phyloP scores from a whole-genome alignment of 2,888 invertebrate species.

The Pseudococcus jackbeardsleyi region DNA sequence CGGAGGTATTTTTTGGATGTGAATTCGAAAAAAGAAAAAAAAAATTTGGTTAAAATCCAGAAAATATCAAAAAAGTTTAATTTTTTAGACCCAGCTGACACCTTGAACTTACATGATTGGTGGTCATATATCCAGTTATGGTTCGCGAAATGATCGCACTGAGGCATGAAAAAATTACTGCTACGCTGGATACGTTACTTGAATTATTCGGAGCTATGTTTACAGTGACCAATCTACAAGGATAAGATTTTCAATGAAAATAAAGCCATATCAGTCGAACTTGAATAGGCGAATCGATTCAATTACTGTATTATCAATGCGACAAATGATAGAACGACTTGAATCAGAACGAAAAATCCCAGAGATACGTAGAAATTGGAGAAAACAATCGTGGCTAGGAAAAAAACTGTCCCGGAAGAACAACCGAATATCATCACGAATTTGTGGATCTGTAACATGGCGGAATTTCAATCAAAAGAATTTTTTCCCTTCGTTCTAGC shows the following conservation, averaged over 20 bases:
- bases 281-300: neutral
- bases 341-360: neutral
- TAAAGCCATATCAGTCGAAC: neutral
- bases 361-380: neutral
- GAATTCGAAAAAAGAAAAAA: too few species aligned
- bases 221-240: neutral
- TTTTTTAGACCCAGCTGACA: too few species aligned
- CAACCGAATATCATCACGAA: neutral
- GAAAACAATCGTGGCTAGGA: neutral
- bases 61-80: too few species aligned
- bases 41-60: too few species aligned
- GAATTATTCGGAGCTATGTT: neutral
- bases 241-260: neutral
- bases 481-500: too few species aligned
- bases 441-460: too few species aligned
- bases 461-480: too few species aligned
- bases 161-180: neutral
- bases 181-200: neutral
- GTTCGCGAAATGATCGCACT: neutral
- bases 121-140: slow-evolving; percentile 19
- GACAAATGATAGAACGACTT: neutral
- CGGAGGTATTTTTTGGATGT: too few species aligned
- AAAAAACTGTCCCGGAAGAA: neutral
- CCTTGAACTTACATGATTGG: slow-evolving; percentile 37
- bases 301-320: neutral